phyloP scores from a whole-genome alignment of 2,797 vertebrate species.

The Aphelocoma californica region DNA sequence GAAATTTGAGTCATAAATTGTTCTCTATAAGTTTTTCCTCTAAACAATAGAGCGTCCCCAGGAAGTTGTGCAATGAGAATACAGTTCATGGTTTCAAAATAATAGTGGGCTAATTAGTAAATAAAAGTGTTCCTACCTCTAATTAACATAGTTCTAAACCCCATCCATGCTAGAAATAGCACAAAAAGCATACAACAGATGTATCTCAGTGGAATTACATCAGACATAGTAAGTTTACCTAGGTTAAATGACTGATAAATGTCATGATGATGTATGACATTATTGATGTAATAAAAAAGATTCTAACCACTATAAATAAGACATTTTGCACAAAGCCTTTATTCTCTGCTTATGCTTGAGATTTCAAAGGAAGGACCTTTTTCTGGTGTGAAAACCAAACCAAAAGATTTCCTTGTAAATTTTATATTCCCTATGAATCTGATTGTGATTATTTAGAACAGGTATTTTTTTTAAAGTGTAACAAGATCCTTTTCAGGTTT shows the following conservation, averaged over 20 bases:
- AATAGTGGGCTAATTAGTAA: neutral
- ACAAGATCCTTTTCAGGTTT: neutral
- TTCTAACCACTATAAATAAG: neutral
- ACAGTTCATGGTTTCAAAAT: neutral
- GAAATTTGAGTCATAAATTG: neutral
- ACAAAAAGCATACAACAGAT: neutral
- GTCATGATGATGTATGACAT: neutral
- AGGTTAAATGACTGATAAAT: conserved; percentile 39
- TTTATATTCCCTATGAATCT: neutral
- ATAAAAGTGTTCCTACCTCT: neutral
- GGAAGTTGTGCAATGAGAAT: neutral
- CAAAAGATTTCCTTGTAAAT: neutral
- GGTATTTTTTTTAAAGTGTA: neutral
- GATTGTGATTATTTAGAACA: neutral
- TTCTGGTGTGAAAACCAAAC: neutral
- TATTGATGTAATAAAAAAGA: neutral
- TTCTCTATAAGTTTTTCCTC: neutral
- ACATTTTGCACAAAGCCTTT: neutral
- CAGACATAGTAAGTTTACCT: neutral
- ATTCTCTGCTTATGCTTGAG: neutral
- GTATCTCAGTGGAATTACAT: neutral
- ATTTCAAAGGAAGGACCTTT: neutral
- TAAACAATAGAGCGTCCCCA: neutral
- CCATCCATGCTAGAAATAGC: neutral
- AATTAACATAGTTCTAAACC: neutral